Evolutionary conservation across 2,113 vertebrate genomes (phyloP).

Genomic region (Dipodomys stephensi): DNA sequence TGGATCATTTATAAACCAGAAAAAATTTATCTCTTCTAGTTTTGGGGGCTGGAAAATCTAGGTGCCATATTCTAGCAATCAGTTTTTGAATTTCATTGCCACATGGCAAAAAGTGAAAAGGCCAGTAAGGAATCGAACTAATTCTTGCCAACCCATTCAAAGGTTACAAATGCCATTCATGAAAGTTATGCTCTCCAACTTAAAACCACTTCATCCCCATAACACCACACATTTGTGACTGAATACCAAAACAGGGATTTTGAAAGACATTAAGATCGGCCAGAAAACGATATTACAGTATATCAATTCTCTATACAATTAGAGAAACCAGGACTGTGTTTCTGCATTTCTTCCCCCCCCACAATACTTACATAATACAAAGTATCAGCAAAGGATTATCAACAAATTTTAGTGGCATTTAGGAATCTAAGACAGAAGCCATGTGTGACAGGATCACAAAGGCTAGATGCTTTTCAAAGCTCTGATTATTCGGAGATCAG

Average conservation of each 20-base stretch:
- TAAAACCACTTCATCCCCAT: background rate
- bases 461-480: background rate
- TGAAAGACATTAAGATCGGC: background rate
- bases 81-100: background rate
- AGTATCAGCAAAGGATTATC: background rate
- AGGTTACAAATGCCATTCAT: background rate
- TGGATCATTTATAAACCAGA: background rate
- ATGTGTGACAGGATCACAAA: background rate
- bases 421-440: background rate
- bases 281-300: background rate
- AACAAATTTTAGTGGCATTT: constrained; percentile 14
- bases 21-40: background rate
- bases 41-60: background rate
- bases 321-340: background rate
- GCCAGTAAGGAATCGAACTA: rapidly evolving
- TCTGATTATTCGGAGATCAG: background rate
- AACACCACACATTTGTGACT: background rate
- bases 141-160: background rate
- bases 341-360: background rate
- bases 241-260: background rate
- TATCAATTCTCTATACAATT: background rate
- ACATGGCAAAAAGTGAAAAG: background rate
- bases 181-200: background rate
- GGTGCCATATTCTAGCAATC: background rate
- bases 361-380: background rate